These are phyloP conservation scores for Cisticola juncidis DNA, from an alignment of 2,113 vertebrate genomes.

Conservation along the genomic window DNA sequence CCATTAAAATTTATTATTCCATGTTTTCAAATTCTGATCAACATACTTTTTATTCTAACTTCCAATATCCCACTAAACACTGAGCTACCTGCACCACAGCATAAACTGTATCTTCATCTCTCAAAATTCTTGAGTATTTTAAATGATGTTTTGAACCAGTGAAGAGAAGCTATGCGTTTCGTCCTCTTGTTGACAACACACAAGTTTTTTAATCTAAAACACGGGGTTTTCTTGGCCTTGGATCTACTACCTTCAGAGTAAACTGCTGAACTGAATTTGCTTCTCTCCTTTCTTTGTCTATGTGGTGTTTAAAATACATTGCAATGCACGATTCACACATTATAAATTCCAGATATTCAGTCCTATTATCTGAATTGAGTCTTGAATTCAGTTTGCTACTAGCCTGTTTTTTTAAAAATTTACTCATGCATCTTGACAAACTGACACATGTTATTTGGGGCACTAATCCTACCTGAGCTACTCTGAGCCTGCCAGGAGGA, in stretches of 20 bases:
- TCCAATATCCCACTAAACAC: not conserved
- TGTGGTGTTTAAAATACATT: not conserved
- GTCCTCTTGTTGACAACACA: not conserved
- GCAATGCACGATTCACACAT: not conserved
- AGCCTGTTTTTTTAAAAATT: not conserved
- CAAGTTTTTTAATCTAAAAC: not conserved
- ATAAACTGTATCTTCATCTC: not conserved
- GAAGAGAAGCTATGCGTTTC: not conserved
- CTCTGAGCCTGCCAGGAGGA: not conserved
- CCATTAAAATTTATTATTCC: not conserved
- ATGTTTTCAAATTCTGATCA: not conserved
- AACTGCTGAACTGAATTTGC: not conserved
- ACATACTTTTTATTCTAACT: not conserved
- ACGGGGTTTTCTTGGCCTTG: not conserved
- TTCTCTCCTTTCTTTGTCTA: not conserved
- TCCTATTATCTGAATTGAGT: not conserved
- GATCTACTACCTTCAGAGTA: not conserved
- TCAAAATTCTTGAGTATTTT: not conserved
- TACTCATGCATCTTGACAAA: not conserved
- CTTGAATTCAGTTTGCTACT: not conserved
- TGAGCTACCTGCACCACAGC: not conserved
- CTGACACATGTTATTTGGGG: rapidly evolving
- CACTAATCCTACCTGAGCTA: not conserved
- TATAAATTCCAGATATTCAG: not conserved
- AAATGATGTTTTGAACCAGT: not conserved